A percentile compares a stretch with the other conserved stretches of the same genome.
These are phyloP conservation scores for Coleophora deauratella DNA, from an alignment of 2,888 invertebrate genomes.

Conservation along the genomic window DNA sequence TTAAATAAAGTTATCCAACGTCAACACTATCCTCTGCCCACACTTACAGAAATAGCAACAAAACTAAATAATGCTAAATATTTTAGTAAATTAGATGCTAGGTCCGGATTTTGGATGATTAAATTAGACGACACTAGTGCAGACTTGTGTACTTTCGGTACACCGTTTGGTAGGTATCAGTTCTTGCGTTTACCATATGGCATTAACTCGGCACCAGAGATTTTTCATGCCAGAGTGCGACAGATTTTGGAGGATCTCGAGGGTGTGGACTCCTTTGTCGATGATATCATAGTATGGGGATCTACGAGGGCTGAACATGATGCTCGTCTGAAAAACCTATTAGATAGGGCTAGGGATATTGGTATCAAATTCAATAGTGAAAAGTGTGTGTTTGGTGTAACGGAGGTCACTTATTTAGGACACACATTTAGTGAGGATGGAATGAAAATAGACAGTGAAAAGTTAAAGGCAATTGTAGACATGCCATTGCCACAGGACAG, in stretches of 20 bases:
- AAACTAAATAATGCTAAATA: constrained; percentile 3
- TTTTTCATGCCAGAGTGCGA: constrained; percentile 14
- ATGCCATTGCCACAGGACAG: constrained; percentile 7
- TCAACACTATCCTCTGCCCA: constrained; percentile 13
- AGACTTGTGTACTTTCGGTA: too few relatives aligned
- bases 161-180: constrained; percentile 2
- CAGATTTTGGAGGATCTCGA: constrained; percentile 11
- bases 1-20: constrained; percentile 11
- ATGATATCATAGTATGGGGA: constrained; percentile 9
- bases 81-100: constrained; percentile 11
- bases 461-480: constrained; percentile 5
- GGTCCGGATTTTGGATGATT: constrained; percentile 2
- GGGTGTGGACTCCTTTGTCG: constrained; percentile 8
- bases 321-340: not conserved
- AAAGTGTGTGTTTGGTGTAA: constrained; percentile 13
- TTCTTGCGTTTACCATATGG: constrained; percentile 12
- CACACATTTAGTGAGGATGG: constrained; percentile 4
- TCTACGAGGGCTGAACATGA: constrained; percentile 6
- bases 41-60: constrained; percentile 8
- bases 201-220: constrained; percentile 11
- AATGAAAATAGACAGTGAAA: constrained; percentile 5
- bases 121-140: constrained; percentile 11
- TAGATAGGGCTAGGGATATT: constrained; percentile 5
- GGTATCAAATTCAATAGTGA: constrained; percentile 12
- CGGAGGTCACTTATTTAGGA: constrained; percentile 15